phyloP scores from a whole-genome alignment of 2,797 vertebrate genomes.

The Bovichtus diacanthus region DNA sequence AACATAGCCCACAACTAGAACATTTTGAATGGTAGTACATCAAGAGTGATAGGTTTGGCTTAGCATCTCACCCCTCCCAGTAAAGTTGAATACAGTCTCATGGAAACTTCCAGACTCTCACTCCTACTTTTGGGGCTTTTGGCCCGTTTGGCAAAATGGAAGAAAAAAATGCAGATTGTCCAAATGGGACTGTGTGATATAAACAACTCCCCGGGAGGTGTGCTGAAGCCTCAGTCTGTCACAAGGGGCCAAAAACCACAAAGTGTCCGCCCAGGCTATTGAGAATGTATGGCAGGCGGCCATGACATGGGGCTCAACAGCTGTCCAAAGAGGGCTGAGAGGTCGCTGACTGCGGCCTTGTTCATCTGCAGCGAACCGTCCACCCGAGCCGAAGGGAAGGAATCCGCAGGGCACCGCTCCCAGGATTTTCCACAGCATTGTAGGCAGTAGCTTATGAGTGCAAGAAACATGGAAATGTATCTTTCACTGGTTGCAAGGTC shows the following conservation, averaged over 20 bases:
- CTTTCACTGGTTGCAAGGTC: constrained; percentile 50
- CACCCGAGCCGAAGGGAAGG: constrained; percentile 37
- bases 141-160: constrained; percentile 20
- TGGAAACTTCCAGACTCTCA: constrained; percentile 57
- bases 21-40: constrained; percentile 53
- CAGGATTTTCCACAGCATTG: constrained; percentile 53
- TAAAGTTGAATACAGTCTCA: constrained; percentile 16
- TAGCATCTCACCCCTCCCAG: constrained; percentile 1
- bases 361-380: constrained; percentile 55
- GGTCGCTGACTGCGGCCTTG: constrained; percentile 60
- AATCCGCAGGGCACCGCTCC: constrained; percentile 46
- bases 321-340: constrained; percentile 68
- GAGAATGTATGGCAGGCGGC: constrained; percentile 64
- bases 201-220: constrained; percentile 64
- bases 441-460: constrained; percentile 24
- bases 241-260: constrained; percentile 64
- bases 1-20: constrained; percentile 56
- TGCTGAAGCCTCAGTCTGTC: constrained; percentile 49
- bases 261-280: constrained; percentile 57
- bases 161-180: constrained; percentile 47
- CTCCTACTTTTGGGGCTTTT: constrained; percentile 39
- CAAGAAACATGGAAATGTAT: constrained; percentile 57
- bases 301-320: constrained; percentile 69
- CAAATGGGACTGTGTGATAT: constrained; percentile 64
- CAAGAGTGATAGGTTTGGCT: constrained; percentile 44